Percentiles rank a stretch among this genome's conserved stretches.
phyloP scores from a whole-genome alignment of 2,888 invertebrate species.

The Notodromas monacha region DNA sequence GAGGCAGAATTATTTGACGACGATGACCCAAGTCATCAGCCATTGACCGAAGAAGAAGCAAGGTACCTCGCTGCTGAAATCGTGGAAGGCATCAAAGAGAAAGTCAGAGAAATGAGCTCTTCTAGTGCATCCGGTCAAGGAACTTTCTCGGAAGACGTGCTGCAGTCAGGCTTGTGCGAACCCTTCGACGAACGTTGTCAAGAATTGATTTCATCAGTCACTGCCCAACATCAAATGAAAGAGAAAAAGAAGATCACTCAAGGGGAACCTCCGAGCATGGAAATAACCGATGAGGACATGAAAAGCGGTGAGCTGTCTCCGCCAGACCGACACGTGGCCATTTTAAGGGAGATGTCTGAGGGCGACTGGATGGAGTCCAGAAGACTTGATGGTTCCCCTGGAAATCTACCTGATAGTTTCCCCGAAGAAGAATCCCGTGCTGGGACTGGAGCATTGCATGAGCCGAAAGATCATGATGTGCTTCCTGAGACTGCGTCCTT shows the following conservation, averaged over 20 bases:
- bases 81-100: conserved; percentile 22
- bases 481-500: neutral
- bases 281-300: conserved; percentile 29
- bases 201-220: conserved; percentile 20
- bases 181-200: conserved; percentile 17
- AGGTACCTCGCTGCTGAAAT: conserved; percentile 20
- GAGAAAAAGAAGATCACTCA: conserved; percentile 14
- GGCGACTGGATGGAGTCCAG: no score
- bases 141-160: neutral
- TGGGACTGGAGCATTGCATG: neutral
- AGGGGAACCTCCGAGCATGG: conserved; percentile 22
- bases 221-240: conserved; percentile 18
- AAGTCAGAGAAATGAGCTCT: conserved; percentile 15
- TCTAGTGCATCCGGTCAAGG: conserved; percentile 8
- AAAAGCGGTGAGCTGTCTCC: conserved; percentile 24
- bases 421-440: neutral
- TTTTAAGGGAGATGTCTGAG: neutral
- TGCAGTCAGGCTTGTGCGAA: conserved; percentile 15
- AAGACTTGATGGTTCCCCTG: no score
- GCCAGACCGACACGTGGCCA: conserved; percentile 8
- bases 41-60: conserved; percentile 20
- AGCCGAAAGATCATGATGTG: neutral
- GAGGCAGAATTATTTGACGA: conserved; percentile 8
- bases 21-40: neutral
- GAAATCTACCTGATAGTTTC: no score